Evolutionary conservation across 2,888 invertebrate genomes (phyloP).

Genomic region (Leptothorax acervorum): DNA sequence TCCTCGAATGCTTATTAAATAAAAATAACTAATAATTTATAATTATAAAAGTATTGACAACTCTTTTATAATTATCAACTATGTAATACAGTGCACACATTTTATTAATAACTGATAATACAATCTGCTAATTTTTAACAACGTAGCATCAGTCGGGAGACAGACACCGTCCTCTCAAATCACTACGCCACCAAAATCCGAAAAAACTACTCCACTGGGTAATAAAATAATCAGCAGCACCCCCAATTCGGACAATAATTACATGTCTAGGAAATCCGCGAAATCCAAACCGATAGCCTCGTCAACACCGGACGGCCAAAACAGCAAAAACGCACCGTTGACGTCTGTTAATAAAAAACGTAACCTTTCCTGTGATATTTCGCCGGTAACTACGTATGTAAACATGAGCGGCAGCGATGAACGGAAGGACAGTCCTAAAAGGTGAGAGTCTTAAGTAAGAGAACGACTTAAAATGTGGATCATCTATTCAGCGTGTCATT

Average conservation of each 20-base stretch:
- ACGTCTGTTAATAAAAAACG: conserved; percentile 57
- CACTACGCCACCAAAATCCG: conserved; percentile 74
- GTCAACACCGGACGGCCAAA: conserved; percentile 79
- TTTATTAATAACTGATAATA: not conserved
- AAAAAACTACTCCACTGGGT: conserved; percentile 28
- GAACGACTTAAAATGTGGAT: not conserved
- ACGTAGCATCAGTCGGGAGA: conserved; percentile 65
- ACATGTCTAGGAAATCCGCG: conserved; percentile 65
- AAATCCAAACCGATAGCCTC: conserved; percentile 80
- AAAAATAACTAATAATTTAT: not conserved
- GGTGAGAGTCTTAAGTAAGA: not conserved
- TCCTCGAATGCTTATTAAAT: not conserved
- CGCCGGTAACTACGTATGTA: conserved; percentile 76
- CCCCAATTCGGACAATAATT: conserved; percentile 73
- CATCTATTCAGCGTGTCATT: not conserved
- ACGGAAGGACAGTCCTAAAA: conserved; percentile 22
- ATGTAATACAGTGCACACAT: not conserved
- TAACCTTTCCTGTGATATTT: conserved; percentile 74
- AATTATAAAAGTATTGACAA: conserved; percentile 9
- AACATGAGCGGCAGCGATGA: conserved; percentile 51
- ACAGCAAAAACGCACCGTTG: conserved; percentile 35
- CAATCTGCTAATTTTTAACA: not conserved
- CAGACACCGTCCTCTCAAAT: conserved; percentile 55
- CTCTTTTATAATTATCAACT: too few relatives aligned
- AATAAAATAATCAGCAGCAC: conserved; percentile 78